Evolutionary conservation across 2,888 invertebrate species (phyloP), one percentile per base, ranked within the genome.

Genomic region (Allacma fusca): DNA sequence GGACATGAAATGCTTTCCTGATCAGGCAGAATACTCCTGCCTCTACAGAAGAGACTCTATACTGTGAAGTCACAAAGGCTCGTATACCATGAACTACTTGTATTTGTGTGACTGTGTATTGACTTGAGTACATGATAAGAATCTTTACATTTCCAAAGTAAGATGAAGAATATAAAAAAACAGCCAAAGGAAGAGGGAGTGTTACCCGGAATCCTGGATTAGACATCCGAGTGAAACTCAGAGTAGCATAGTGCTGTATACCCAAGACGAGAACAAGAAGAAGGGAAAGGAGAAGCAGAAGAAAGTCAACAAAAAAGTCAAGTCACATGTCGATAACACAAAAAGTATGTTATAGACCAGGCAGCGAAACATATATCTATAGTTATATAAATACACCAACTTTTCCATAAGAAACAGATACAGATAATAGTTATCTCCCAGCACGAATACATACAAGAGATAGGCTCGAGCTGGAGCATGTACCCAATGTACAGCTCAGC

Each of bases 81-180:
- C 5, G 9, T n/a, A 5, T 5, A 50, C 5, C 16, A 50, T 50
- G 50, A 7, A 34, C 34, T 16, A 9, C n/a, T 50, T 50, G 50
- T 50, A 50, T 50, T 50, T 50, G 50, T 50, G 50, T 50, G 50
- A 34, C 34, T 50, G 1, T 50, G 50, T 50, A 50, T 50, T 50
- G 50, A 50, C 34, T 34, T 21, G 43, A 34, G 68, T 68, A 43
- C 71, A 71, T 71, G 50, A 28, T 50, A 43, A 24, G 50, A 71
- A 50, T 71, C 24, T 71, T n/a, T 71, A 71, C 21, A 50, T n/a
- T 43, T 21, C 16, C 19, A 13, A 65, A 40, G 62, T 21, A 26
- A 62, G 73, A 62, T n/a, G 50, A 26, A 70, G 62, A 78, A 75
- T 71, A 57, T 57, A 71, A 62, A 57, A 70, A 23, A 29, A 69